Base-by-base conservation (phyloP, 2,113 vertebrate species). In the Tragulus kanchil region DNA sequence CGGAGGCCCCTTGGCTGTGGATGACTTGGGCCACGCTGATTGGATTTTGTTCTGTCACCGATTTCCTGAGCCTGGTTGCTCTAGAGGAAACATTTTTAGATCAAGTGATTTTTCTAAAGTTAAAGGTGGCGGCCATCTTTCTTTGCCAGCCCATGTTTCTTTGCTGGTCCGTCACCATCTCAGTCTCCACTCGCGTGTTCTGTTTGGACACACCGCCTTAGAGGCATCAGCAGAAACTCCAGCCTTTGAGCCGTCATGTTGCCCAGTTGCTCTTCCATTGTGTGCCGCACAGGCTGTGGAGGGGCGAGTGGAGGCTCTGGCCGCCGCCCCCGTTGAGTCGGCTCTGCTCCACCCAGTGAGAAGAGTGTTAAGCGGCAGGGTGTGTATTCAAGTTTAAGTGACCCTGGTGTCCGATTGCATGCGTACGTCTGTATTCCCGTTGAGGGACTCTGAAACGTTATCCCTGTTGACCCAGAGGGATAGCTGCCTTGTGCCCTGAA, bases 11-110 rank as follows among this genome's bases (percentile, higher is more conserved):
- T 6, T 59, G 25, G 25, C 26, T 42, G 9, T 56, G 90, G 23
- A 82, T 48, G 59, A 65, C 67, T 26, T 95, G 50, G 52, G 52
- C 31, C 9, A 16, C 83, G 12, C 26, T 50, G 25, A 59, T 94
- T 45, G 87, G 6, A 79, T 62, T 56, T 82, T 71, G 77, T 96
- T 89, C 31, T 64, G 50, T 90, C 78, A 89, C 71, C 90, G 7
- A 31, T 90, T 75, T 84, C 94, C 42, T 84, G 50, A 96, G 61
- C 56, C 58, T 62, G 4, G 1, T 4, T 56, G 78, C 36, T 85
- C 48, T 48, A 48, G 48, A 79, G 84, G 84, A 78, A 45, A 21
- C 48, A 73, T 6, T 65, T 94, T n/a, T 59, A 61, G 85, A 28
- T 21, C 26, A 78, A 61, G 12, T 90, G 83, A 25, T 17, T 61